These are phyloP conservation scores for Pterostichus madidus DNA, from an alignment of 2,888 invertebrate genomes.

Conservation along the genomic window DNA sequence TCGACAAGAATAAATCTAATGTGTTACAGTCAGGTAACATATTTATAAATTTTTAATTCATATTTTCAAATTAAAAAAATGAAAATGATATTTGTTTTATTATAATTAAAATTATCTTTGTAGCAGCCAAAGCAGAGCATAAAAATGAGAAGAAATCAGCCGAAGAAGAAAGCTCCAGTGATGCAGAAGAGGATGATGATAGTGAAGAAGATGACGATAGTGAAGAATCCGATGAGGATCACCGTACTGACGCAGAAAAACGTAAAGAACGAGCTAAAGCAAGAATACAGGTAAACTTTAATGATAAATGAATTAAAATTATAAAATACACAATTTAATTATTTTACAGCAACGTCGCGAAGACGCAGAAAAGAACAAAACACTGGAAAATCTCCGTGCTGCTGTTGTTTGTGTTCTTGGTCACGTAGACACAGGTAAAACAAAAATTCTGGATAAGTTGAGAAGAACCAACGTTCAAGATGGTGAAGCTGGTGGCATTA, in stretches of 20 bases:
- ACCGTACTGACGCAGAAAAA: slow-evolving; percentile 87
- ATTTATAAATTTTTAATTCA: no score
- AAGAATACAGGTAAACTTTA: slow-evolving; percentile 82
- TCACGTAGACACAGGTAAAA: slow-evolving; percentile 99
- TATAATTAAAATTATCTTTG: slow-evolving; percentile 1
- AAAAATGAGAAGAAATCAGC: slow-evolving; percentile 74
- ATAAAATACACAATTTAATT: slow-evolving; percentile 19
- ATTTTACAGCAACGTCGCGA: slow-evolving; percentile 81
- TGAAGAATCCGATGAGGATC: slow-evolving; percentile 81
- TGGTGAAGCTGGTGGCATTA: slow-evolving; percentile 99
- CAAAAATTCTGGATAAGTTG: slow-evolving; percentile 98
- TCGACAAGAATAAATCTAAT: slow-evolving; percentile 69
- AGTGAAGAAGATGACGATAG: slow-evolving; percentile 78
- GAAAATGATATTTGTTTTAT: background rate
- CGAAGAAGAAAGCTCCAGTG: slow-evolving; percentile 76
- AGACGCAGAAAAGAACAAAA: slow-evolving; percentile 84
- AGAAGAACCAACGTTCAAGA: slow-evolving; percentile 94
- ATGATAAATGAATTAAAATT: background rate
- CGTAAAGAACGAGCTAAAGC: slow-evolving; percentile 85
- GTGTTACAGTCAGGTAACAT: slow-evolving; percentile 64
- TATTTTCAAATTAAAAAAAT: no score
- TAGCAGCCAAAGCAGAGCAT: slow-evolving; percentile 65
- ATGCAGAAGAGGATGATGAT: slow-evolving; percentile 77
- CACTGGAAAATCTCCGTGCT: slow-evolving; percentile 88
- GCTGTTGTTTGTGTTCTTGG: slow-evolving; percentile 99